A percentile compares a stretch with the other conserved stretches of the same genome.
These are phyloP conservation scores for Petrosia ficiformis DNA, from an alignment of 37 sponge, comb jelly and placozoan genomes.

Conservation along the genomic window DNA sequence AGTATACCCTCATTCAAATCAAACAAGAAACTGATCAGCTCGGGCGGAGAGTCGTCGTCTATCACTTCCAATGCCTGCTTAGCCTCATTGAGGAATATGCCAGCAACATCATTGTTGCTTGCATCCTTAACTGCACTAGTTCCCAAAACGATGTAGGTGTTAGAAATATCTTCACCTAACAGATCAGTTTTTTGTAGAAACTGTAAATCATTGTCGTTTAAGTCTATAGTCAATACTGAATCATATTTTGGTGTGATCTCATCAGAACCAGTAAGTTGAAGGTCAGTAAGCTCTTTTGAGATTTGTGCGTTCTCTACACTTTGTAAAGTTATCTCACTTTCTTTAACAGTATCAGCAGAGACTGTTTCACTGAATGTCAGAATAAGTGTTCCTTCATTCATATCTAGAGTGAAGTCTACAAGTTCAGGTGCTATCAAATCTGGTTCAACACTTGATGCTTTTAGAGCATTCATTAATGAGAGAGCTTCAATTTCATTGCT, in stretches of 20 bases:
- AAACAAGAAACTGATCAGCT: constrained; percentile 61
- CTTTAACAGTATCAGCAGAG: constrained; percentile 17
- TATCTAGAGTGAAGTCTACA: constrained; percentile 44
- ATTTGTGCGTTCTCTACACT: constrained; percentile 36
- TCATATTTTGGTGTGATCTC: constrained; percentile 37
- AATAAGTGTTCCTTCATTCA: constrained; percentile 64
- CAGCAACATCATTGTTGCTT: constrained; percentile 22
- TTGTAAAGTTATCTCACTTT: constrained; percentile 26
- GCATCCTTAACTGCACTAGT: constrained; percentile 54
- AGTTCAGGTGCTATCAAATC: constrained; percentile 62
- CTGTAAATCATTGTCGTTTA: constrained; percentile 40
- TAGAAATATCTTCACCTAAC: constrained; percentile 34
- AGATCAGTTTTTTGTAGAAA: constrained; percentile 29
- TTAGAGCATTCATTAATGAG: constrained; percentile 38
- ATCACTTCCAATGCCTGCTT: constrained; percentile 50
- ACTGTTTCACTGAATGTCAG: constrained; percentile 87
- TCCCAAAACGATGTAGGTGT: constrained; percentile 68
- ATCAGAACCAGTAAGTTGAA: background rate
- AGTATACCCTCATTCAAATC: constrained; percentile 70
- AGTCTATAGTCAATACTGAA: constrained; percentile 36
- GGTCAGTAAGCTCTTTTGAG: background rate
- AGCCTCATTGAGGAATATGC: constrained; percentile 43
- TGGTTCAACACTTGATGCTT: constrained; percentile 23
- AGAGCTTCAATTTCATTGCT: constrained; percentile 39
- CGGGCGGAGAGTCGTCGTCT: constrained; percentile 54